Percentiles rank a stretch among this genome's conserved stretches.
Evolutionary conservation across 2,888 invertebrate species (phyloP).

Genomic region (Apamea crenata): DNA sequence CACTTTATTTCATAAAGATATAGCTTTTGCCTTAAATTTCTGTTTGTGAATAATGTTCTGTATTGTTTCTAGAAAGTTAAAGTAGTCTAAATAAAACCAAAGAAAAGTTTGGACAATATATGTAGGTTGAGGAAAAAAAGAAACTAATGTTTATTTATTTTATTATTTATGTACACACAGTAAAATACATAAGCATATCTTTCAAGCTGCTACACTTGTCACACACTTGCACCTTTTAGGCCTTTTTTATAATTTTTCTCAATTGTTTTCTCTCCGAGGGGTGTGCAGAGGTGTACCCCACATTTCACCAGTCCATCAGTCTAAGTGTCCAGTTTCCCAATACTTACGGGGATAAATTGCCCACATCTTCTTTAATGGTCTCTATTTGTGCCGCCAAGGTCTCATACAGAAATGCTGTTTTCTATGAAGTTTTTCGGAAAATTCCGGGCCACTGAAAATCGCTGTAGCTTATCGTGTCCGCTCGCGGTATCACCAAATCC

Average conservation of each 20-base stretch:
- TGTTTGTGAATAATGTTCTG: neutral
- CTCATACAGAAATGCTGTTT: neutral
- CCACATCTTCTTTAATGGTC: neutral
- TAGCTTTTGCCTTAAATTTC: neutral
- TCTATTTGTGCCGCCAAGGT: no score
- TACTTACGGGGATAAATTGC: neutral
- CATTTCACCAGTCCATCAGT: neutral
- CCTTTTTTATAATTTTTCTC: neutral
- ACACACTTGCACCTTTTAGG: neutral
- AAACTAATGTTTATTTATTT: no score
- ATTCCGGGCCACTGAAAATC: neutral
- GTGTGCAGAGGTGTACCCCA: neutral
- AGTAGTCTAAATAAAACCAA: neutral
- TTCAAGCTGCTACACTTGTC: neutral
- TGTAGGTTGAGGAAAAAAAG: no score
- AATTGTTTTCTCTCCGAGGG: neutral
- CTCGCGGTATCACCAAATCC: constrained; percentile 32
- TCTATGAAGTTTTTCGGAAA: neutral
- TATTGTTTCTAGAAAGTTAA: neutral
- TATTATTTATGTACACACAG: no score
- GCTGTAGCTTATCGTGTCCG: constrained; percentile 10
- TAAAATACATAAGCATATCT: no score
- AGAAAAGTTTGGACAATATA: no score
- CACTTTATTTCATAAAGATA: neutral
- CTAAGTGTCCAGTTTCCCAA: neutral